These are phyloP conservation scores for Hesperia comma DNA, from an alignment of 2,888 invertebrate species.

Conservation along the genomic window DNA sequence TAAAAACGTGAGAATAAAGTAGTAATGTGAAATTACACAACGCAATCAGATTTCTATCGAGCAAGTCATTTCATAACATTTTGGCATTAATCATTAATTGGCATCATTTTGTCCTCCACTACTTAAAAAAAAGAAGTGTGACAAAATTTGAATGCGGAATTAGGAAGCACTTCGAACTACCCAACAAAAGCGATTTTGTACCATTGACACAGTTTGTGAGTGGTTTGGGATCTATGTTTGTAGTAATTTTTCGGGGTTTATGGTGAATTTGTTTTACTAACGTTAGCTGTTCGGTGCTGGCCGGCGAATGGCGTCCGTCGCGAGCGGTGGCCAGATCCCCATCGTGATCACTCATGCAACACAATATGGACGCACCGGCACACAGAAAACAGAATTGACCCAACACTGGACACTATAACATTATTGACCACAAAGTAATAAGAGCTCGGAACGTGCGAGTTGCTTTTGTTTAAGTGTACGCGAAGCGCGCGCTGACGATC, in stretches of 20 bases:
- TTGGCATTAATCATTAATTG: background rate
- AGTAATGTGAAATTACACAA: background rate
- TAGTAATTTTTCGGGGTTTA: background rate
- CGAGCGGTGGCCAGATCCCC: slow-evolving; percentile 64
- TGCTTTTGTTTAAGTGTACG: slow-evolving; percentile 56
- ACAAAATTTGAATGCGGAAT: slow-evolving; percentile 12
- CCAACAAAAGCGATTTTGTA: slow-evolving; percentile 1
- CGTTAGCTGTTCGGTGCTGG: slow-evolving; percentile 81
- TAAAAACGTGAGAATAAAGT: too few relatives aligned
- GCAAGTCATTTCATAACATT: background rate
- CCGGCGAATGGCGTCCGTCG: slow-evolving; percentile 77
- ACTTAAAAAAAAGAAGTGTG: slow-evolving; percentile 1
- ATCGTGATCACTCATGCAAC: slow-evolving; percentile 80
- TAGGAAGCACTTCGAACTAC: slow-evolving; percentile 10
- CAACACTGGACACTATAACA: slow-evolving; percentile 48
- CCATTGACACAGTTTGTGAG: background rate
- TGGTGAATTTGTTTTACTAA: slow-evolving; percentile 54
- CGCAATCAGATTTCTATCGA: background rate
- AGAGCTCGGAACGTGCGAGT: slow-evolving; percentile 47
- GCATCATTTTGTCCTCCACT: background rate
- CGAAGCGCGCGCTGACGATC: slow-evolving; percentile 71
- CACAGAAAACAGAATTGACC: slow-evolving; percentile 68
- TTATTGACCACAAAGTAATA: slow-evolving; percentile 44
- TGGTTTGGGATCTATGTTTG: too few relatives aligned
- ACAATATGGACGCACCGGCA: slow-evolving; percentile 65